These are phyloP conservation scores for Ichneumoninae sp. DNA, from an alignment of 2,888 invertebrate genomes.

Conservation along the genomic window DNA sequence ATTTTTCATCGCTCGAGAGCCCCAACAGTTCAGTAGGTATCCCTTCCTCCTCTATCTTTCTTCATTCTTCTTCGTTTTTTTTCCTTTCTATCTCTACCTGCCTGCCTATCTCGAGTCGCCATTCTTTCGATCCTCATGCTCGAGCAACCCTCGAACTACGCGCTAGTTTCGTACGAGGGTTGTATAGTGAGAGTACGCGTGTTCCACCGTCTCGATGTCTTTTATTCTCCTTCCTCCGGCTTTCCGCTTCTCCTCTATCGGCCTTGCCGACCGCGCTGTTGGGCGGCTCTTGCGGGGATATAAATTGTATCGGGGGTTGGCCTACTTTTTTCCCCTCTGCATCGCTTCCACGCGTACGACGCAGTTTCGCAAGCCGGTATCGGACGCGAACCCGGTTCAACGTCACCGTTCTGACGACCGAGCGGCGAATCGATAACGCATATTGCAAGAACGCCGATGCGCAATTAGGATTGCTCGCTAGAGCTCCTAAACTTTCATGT, in stretches of 20 bases:
- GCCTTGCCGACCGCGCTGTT: slow-evolving; percentile 24
- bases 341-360: slow-evolving; percentile 21
- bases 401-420: slow-evolving; percentile 1
- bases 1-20: not conserved
- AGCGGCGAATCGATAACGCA: slow-evolving; percentile 24
- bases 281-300: slow-evolving; percentile 17
- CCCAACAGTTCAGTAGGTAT: slow-evolving; percentile 1
- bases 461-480: slow-evolving; percentile 35
- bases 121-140: slow-evolving; percentile 46
- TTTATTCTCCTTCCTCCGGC: slow-evolving; percentile 32
- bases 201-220: slow-evolving; percentile 28
- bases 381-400: not conserved
- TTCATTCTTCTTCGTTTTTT: not conserved
- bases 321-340: slow-evolving; percentile 68
- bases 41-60: not conserved
- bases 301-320: slow-evolving; percentile 67
- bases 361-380: slow-evolving; percentile 30
- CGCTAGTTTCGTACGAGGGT: slow-evolving; percentile 38
- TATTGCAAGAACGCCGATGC: slow-evolving; percentile 37
- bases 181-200: slow-evolving; percentile 4
- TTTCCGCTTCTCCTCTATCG: slow-evolving; percentile 25
- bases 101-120: slow-evolving; percentile 13
- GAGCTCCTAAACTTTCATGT: slow-evolving; percentile 21
- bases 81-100: not conserved
- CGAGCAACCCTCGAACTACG: slow-evolving; percentile 50